Conservation (phyloP, 2,113 vertebrate species). For the Xiphias gladius region DNA sequence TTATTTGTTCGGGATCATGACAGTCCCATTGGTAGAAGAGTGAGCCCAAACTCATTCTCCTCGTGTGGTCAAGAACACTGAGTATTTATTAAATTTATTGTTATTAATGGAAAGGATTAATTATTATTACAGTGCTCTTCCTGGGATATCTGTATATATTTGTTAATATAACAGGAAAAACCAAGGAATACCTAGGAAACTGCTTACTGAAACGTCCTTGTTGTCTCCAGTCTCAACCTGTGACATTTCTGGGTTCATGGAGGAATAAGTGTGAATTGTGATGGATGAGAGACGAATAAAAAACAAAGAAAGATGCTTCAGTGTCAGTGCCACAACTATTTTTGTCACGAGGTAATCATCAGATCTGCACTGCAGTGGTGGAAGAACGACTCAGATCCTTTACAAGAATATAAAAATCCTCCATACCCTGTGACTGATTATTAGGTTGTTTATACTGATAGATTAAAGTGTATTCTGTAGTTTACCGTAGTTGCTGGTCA, state of each 20-base stretch:
- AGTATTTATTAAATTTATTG: conserved; percentile 88
- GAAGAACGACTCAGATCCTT: not conserved
- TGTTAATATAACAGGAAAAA: conserved; percentile 75
- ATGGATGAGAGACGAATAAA: conserved; percentile 75
- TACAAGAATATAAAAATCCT: too few relatives aligned
- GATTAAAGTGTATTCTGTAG: too few relatives aligned
- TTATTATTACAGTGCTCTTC: conserved; percentile 71
- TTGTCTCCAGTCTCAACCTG: conserved; percentile 66
- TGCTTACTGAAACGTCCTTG: conserved; percentile 58
- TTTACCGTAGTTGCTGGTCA: too few relatives aligned
- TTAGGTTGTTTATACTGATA: too few relatives aligned
- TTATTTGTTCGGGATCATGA: conserved; percentile 76
- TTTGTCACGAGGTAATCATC: not conserved
- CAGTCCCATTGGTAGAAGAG: conserved; percentile 74
- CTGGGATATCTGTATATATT: conserved; percentile 78
- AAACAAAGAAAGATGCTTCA: conserved; percentile 44
- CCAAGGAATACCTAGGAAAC: conserved; percentile 61
- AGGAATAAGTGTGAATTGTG: conserved; percentile 66
- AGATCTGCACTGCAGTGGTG: not conserved
- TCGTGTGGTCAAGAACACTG: conserved; percentile 81
- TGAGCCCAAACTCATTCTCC: conserved; percentile 75
- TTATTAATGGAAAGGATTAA: conserved; percentile 78
- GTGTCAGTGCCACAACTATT: conserved; percentile 22
- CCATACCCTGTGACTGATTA: too few relatives aligned
- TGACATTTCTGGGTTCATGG: conserved; percentile 66